Evolutionary conservation across 2,888 invertebrate genomes (phyloP).

Genomic region (Eilema depressum): DNA sequence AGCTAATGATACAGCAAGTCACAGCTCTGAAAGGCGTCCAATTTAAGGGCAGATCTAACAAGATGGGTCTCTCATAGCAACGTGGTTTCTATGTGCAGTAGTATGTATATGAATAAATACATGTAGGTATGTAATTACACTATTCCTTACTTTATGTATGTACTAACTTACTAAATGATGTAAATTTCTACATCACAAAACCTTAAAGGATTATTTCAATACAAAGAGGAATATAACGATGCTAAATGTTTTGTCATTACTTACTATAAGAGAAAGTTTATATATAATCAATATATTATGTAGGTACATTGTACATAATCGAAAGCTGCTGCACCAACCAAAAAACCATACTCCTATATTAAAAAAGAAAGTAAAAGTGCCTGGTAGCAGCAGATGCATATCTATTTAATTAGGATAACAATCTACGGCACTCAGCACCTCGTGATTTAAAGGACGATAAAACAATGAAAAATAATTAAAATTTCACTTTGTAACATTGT

Average conservation of each 20-base stretch:
- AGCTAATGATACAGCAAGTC: not conserved
- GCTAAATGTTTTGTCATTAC: not conserved
- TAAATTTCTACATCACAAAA: too few species aligned
- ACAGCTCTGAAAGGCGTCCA: not conserved
- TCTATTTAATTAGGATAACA: constrained; percentile 16
- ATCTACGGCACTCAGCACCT: not conserved
- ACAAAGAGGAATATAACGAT: too few species aligned
- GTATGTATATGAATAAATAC: too few species aligned
- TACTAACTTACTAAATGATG: too few species aligned
- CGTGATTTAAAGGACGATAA: not conserved
- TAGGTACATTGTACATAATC: not conserved
- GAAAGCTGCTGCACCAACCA: not conserved
- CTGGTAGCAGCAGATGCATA: not conserved
- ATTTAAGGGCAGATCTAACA: too few species aligned
- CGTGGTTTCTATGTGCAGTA: too few species aligned
- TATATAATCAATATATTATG: too few species aligned
- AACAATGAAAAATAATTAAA: not conserved
- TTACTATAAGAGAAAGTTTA: not conserved
- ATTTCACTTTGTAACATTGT: not conserved
- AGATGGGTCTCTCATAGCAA: too few species aligned
- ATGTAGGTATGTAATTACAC: too few species aligned
- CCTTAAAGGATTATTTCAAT: too few species aligned
- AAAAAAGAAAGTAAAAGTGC: not conserved
- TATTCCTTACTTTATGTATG: too few species aligned
- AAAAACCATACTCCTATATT: not conserved